Evolutionary conservation across 2,888 invertebrate genomes (phyloP).

Genomic region (Petrolisthes manimaculis): DNA sequence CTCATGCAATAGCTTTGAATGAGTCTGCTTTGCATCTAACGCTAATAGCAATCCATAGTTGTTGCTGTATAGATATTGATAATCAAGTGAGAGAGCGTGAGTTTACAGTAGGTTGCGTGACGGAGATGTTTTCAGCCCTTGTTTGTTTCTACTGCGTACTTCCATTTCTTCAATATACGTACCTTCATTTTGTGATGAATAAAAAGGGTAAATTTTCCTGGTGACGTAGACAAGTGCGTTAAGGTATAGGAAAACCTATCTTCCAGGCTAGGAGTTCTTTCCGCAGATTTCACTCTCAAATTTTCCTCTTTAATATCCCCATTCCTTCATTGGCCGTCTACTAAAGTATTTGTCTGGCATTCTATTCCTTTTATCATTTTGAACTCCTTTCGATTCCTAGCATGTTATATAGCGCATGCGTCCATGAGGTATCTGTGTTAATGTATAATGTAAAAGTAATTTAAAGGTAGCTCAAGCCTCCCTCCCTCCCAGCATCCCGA

Average conservation of each 20-base stretch:
- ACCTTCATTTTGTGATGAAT: not conserved
- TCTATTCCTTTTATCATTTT: no score
- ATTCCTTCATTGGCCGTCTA: not conserved
- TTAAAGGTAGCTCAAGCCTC: constrained; percentile 27
- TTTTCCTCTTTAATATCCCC: constrained; percentile 8
- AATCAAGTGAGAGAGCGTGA: no score
- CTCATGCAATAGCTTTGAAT: no score
- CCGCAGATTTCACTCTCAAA: not conserved
- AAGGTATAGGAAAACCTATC: not conserved
- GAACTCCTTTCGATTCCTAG: not conserved
- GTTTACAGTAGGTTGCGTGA: not conserved
- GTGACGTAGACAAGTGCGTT: constrained; percentile 11
- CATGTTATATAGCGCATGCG: constrained; percentile 12
- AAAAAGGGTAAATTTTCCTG: constrained; percentile 2
- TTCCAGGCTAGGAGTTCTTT: not conserved
- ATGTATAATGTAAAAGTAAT: constrained; percentile 38
- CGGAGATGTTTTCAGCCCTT: not conserved
- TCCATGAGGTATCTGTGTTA: constrained; percentile 25
- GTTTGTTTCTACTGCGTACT: not conserved
- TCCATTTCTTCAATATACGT: not conserved
- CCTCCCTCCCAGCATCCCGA: constrained; percentile 41
- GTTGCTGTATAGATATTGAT: no score
- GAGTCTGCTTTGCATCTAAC: no score
- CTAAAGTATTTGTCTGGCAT: no score
- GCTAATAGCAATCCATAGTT: no score